These are phyloP conservation scores for Lagria hirta DNA, from an alignment of 2,888 invertebrate species.

Conservation along the genomic window DNA sequence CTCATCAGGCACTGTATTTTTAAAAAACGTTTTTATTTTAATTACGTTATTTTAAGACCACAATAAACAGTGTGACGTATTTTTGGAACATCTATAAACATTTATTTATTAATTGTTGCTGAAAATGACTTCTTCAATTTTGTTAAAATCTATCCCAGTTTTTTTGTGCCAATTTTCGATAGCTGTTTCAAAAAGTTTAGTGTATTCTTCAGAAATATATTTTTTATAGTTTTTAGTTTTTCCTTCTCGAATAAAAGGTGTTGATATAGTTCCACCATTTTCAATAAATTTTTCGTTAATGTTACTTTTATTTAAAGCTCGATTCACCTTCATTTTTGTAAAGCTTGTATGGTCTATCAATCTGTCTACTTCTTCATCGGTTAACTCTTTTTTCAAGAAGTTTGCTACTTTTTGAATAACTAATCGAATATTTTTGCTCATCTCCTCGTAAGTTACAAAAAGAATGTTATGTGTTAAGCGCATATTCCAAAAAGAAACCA, in stretches of 20 bases:
- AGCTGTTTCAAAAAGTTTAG: too few species aligned
- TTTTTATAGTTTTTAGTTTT: conserved; percentile 51
- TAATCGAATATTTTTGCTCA: conserved; percentile 38
- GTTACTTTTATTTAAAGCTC: conserved; percentile 59
- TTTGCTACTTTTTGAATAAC: conserved; percentile 36
- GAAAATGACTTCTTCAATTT: too few species aligned
- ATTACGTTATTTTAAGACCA: too few species aligned
- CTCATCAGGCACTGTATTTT: too few species aligned
- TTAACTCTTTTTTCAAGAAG: conserved; percentile 39
- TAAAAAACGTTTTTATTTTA: too few species aligned
- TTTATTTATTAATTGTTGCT: too few species aligned
- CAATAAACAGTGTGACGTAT: too few species aligned
- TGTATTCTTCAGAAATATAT: conserved; percentile 71
- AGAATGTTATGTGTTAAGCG: conserved; percentile 41
- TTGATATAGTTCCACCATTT: conserved; percentile 34
- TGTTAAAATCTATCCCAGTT: too few species aligned
- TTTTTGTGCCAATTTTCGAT: too few species aligned
- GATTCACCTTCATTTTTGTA: conserved; percentile 59
- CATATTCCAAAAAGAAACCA: conserved; percentile 44
- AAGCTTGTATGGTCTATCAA: conserved; percentile 42
- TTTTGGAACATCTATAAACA: too few species aligned
- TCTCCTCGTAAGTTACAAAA: conserved; percentile 46
- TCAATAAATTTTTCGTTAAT: conserved; percentile 47
- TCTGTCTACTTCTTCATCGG: conserved; percentile 31
- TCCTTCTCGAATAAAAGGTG: conserved; percentile 56